A percentile compares a stretch with the other conserved stretches of the same genome.
Evolutionary conservation across 1,140 invertebrate genomes (phyloP).

Genomic region (Tetraneura akinire): DNA sequence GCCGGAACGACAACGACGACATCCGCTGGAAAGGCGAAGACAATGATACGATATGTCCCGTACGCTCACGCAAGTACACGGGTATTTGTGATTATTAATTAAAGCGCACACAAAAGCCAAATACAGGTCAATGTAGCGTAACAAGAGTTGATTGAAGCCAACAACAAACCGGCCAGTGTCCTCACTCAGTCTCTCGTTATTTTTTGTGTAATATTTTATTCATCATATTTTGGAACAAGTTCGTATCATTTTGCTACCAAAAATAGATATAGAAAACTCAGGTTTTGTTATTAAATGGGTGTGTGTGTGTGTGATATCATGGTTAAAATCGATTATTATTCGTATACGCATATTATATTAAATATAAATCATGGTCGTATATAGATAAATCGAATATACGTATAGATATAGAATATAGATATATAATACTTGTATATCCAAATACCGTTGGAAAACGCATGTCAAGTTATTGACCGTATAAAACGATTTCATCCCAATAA

Average conservation of each 20-base stretch:
- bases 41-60: not conserved
- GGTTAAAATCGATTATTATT: slow-evolving; percentile 30
- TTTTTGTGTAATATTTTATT: slow-evolving; percentile 18
- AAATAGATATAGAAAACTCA: slow-evolving; percentile 27
- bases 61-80: not conserved
- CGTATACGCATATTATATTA: not conserved
- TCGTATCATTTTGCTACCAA: not conserved
- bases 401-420: too few species aligned
- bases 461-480: not conserved
- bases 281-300: not conserved
- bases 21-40: too few species aligned
- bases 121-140: slow-evolving; percentile 46
- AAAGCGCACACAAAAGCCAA: slow-evolving; percentile 26
- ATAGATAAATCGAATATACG: too few species aligned
- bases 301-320: not conserved
- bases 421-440: too few species aligned
- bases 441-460: not conserved
- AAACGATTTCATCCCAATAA: slow-evolving; percentile 13
- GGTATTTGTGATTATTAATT: slow-evolving; percentile 35
- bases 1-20: too few species aligned
- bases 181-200: slow-evolving; percentile 22
- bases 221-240: slow-evolving; percentile 34
- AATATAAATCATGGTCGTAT: too few species aligned
- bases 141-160: slow-evolving; percentile 45
- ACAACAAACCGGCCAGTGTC: slow-evolving; percentile 8